Evolutionary conservation across 2,888 invertebrate genomes (phyloP).

Genomic region (Nephrotoma guestfalica): DNA sequence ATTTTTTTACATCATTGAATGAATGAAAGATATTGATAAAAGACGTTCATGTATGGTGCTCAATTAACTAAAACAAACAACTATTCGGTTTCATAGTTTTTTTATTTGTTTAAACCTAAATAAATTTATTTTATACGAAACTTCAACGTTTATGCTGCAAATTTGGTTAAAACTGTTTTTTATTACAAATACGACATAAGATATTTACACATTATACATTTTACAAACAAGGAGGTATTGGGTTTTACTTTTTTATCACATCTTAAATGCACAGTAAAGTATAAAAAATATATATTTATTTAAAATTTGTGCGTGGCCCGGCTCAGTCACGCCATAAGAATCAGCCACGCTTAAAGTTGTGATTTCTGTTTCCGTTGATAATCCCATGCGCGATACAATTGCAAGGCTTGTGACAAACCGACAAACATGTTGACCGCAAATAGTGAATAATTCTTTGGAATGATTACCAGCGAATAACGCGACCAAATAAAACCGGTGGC

Average conservation of each 20-base stretch:
- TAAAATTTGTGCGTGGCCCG: not conserved
- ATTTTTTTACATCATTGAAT: not conserved
- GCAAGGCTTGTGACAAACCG: conserved; percentile 72
- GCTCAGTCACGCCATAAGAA: not conserved
- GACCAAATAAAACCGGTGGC: conserved; percentile 93
- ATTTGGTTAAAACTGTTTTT: not conserved
- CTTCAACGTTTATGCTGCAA: not conserved
- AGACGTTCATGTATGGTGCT: not conserved
- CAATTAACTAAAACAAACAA: not conserved
- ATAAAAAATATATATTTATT: not conserved
- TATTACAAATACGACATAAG: not conserved
- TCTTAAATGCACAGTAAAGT: not conserved
- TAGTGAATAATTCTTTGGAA: conserved; percentile 88
- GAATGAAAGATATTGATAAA: not conserved
- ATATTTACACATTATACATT: not conserved
- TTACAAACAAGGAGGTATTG: not conserved
- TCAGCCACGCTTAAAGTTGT: not conserved
- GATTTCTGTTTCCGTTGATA: not conserved
- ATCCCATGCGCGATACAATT: conserved; percentile 35
- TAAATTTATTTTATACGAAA: not conserved
- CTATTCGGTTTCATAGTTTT: not conserved
- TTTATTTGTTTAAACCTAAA: not conserved
- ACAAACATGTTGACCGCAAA: conserved; percentile 96
- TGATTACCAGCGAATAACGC: conserved; percentile 88
- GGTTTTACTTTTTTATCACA: not conserved